Evolutionary conservation across 2,888 invertebrate species (phyloP).

Genomic region (Abrostola tripartita): DNA sequence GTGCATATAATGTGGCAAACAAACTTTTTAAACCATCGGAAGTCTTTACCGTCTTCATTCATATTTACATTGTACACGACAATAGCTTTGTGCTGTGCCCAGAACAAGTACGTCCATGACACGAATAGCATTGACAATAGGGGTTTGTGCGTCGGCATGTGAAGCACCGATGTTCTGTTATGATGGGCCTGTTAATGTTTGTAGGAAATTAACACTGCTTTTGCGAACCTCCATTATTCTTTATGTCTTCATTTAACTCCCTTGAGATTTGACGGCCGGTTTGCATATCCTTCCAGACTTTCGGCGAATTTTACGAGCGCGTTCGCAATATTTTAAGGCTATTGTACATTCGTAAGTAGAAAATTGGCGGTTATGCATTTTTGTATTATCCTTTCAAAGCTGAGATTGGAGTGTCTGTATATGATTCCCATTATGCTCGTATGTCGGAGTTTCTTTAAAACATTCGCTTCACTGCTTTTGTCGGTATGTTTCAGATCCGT

Average conservation of each 20-base stretch:
- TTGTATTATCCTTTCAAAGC: conserved; percentile 43
- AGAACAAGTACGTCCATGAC: conserved; percentile 67
- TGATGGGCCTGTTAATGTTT: conserved; percentile 75
- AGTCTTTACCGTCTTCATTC: conserved; percentile 65
- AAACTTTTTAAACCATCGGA: conserved; percentile 49
- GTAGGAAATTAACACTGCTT: conserved; percentile 77
- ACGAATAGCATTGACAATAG: conserved; percentile 74
- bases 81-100: conserved; percentile 57
- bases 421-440: conserved; percentile 20
- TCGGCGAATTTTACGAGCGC: conserved; percentile 59
- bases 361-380: conserved; percentile 47
- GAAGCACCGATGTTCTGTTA: conserved; percentile 70
- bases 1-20: conserved; percentile 32
- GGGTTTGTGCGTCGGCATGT: conserved; percentile 69
- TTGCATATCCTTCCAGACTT: conserved; percentile 57
- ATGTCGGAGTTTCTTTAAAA: conserved; percentile 28
- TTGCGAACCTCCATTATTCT: conserved; percentile 71
- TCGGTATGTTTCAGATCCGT: conserved; percentile 35
- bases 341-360: conserved; percentile 43
- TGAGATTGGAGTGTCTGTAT: conserved; percentile 14
- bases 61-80: conserved; percentile 71
- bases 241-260: conserved; percentile 77
- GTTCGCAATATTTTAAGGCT: conserved; percentile 56
- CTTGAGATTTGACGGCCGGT: conserved; percentile 61
- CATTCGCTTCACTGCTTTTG: conserved; percentile 34